Evolutionary conservation across 2,113 vertebrate species (phyloP), one percentile per base, ranked within the genome.

Genomic region (Lophura nycthemera): DNA sequence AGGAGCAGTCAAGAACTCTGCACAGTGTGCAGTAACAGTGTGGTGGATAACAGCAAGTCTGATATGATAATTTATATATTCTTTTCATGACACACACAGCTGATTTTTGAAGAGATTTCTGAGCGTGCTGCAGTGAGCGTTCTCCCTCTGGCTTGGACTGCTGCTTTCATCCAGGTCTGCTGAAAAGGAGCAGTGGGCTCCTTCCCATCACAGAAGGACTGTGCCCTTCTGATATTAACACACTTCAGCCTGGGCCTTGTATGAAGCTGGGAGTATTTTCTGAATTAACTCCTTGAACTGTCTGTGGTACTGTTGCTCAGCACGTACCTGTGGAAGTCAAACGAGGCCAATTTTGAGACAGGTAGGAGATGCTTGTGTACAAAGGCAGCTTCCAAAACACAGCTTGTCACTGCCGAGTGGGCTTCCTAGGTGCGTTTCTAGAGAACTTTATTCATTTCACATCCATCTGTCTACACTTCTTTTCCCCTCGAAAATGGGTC

Each of bases 1-100:
- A 14, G 10, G 19, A 70, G 85, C 87, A 93, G 91, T 91, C 56
- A 34, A 97, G 92, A 93, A 93, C 80, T 88, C 63, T 14, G 67
- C 36, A 6, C 79, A 93, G 92, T 94, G 60, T 66, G 64, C 82
- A 86, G 86, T 86, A 86, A 76, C 79, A 56, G 85, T 17, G 36
- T 79, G 92, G 83, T 63, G 70, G 75, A 59, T 86, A 87, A 24
- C 91, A 86, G 74, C 72, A 52, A 43, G 2, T n/a, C 72, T 52
- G 32, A 83, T 71, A 77, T 10, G 45, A 34, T 88, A 34, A 95
- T 74, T 89, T 89, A 87, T 38, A 4, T 32, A 42, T 71, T 29
- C 61, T 92, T 73, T 54, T 43, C 30, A 10, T 69, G 60, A 67
- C 48, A 73, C 63, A 59, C 70, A 61, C 8, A 93, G 88, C 91